phyloP scores from a whole-genome alignment of 2,113 vertebrate species.

The Callaeas wilsoni region DNA sequence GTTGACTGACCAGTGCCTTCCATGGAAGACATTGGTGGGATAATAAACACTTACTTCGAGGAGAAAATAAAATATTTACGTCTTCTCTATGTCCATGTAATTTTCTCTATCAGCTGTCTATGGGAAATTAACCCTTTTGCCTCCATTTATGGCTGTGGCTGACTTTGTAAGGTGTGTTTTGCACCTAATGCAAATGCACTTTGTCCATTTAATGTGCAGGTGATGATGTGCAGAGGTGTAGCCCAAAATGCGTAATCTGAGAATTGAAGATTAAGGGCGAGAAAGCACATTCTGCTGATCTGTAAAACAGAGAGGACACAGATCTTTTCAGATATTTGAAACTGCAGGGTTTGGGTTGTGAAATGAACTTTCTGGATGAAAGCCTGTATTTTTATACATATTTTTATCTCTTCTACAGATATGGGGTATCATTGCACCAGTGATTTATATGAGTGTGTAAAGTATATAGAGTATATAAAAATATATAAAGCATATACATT shows the following conservation, averaged over 20 bases:
- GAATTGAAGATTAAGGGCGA: neutral
- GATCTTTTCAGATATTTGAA: neutral
- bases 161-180: neutral
- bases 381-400: too few species aligned
- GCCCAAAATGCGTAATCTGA: neutral
- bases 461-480: neutral
- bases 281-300: neutral
- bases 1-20: neutral
- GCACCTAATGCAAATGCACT: neutral
- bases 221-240: neutral
- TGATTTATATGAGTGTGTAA: neutral
- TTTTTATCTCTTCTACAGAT: neutral
- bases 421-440: rapidly evolving
- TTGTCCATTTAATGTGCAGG: neutral
- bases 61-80: neutral
- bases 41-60: neutral
- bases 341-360: rapidly evolving
- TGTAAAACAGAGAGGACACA: neutral
- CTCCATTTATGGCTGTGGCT: neutral
- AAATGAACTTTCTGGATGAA: neutral
- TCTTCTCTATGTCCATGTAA: neutral
- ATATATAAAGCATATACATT: neutral
- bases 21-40: neutral
- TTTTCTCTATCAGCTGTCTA: neutral
- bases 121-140: neutral